phyloP scores from a whole-genome alignment of 2,113 vertebrate genomes.

The Propithecus coquereli region DNA sequence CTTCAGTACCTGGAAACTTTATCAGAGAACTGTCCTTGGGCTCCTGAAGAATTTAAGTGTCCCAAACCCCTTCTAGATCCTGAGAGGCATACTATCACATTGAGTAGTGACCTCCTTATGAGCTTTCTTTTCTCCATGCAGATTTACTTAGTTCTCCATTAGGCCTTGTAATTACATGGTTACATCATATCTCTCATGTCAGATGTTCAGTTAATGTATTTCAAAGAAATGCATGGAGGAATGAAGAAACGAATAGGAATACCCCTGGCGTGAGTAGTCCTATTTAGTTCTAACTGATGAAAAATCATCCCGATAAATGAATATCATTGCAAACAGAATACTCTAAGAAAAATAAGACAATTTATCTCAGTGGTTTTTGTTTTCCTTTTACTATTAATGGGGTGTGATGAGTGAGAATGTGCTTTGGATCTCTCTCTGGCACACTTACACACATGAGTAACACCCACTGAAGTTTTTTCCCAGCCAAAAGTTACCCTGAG shows the following conservation, averaged over 20 bases:
- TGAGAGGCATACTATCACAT: not conserved
- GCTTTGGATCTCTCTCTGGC: conserved; percentile 40
- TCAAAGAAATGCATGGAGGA: not conserved
- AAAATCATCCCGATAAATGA: not conserved
- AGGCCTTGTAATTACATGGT: not conserved
- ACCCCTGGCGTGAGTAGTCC: not conserved
- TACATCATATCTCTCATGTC: not conserved
- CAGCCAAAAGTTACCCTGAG: conserved; percentile 55
- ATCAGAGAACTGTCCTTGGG: not conserved
- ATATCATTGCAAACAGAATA: conserved; percentile 11
- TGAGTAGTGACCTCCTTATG: not conserved
- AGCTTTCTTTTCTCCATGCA: not conserved
- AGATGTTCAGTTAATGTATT: not conserved
- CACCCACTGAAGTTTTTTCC: conserved; percentile 49
- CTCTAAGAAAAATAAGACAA: not conserved
- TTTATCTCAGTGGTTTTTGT: conserved; percentile 30
- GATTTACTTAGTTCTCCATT: not conserved
- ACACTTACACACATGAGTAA: conserved; percentile 55
- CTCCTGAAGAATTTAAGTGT: not conserved
- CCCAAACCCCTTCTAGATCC: not conserved
- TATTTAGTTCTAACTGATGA: conserved; percentile 21
- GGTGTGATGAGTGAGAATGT: conserved; percentile 31
- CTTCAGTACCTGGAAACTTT: not conserved
- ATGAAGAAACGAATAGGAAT: not conserved
- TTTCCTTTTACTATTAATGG: conserved; percentile 52